Conservation (phyloP, 2,888 invertebrate genomes). For the Torymus aiolomorphi region DNA sequence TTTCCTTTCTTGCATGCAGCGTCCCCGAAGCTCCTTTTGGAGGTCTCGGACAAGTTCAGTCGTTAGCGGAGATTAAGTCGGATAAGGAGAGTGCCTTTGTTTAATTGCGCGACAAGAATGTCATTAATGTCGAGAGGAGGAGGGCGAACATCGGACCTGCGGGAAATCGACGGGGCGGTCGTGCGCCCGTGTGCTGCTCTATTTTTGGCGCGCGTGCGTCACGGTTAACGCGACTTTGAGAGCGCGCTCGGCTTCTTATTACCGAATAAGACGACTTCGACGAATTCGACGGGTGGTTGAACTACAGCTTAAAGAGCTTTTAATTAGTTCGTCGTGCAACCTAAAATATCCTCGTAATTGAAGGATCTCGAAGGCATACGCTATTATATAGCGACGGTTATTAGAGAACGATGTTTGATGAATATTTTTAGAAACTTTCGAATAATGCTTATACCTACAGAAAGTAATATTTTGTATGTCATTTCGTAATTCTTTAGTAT, state of each 20-base stretch:
- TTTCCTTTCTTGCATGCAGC: no score
- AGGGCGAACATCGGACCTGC: conserved; percentile 7
- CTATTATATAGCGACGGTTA: background rate
- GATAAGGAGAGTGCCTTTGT: conserved; percentile 63
- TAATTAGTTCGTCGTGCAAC: conserved; percentile 10
- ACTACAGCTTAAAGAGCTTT: conserved; percentile 15
- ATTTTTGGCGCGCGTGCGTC: conserved; percentile 28
- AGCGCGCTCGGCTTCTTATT: conserved; percentile 14
- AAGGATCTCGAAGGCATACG: no score
- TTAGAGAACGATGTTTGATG: no score
- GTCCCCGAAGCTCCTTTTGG: background rate
- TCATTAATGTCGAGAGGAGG: conserved; percentile 47
- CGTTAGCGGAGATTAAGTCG: conserved; percentile 66
- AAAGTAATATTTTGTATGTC: no score
- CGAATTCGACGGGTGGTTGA: conserved; percentile 5
- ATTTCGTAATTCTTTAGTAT: no score
- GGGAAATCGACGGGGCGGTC: conserved; percentile 30
- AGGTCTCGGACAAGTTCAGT: conserved; percentile 39
- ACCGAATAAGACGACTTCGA: conserved; percentile 32
- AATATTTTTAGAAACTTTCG: no score
- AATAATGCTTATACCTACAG: no score
- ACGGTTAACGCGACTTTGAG: conserved; percentile 27
- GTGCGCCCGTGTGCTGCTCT: conserved; percentile 1
- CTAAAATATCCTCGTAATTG: no score
- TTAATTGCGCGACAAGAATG: conserved; percentile 53